A percentile compares a stretch with the other conserved stretches of the same genome.
Conservation (phyloP, 2,113 vertebrate genomes). For the Chelonoidis abingdonii region DNA sequence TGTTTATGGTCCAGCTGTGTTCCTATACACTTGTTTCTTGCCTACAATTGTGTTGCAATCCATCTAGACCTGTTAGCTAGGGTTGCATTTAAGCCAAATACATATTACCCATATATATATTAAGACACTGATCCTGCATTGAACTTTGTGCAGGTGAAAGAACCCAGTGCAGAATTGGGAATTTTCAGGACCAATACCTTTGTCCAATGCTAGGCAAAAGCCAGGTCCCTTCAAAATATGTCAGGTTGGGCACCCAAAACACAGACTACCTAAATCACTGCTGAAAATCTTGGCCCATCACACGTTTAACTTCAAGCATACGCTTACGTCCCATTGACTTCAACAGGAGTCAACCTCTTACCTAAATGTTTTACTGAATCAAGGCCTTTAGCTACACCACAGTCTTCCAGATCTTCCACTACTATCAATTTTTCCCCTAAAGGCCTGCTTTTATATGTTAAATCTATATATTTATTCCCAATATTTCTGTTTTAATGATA, state of each 20-base stretch:
- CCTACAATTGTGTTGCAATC: neutral
- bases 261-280: neutral
- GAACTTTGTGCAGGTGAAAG: neutral
- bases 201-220: neutral
- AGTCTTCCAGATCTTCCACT: neutral
- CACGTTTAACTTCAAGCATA: neutral
- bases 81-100: neutral
- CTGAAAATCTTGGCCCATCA: neutral
- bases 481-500: neutral
- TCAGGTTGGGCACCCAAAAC: neutral
- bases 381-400: neutral
- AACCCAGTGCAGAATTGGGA: neutral
- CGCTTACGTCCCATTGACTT: neutral
- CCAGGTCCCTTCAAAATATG: neutral
- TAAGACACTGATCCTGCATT: neutral
- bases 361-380: neutral
- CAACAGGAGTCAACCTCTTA: neutral
- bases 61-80: neutral
- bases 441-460: neutral
- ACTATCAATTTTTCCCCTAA: neutral
- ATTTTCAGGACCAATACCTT: neutral
- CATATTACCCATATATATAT: neutral
- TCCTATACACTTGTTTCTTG: conserved; percentile 48
- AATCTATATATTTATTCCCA: neutral
- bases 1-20: conserved; percentile 11